Evolutionary conservation across 2,113 vertebrate species (phyloP), one percentile per base, ranked within the genome.

Genomic region (Dicrurus megarhynchus): DNA sequence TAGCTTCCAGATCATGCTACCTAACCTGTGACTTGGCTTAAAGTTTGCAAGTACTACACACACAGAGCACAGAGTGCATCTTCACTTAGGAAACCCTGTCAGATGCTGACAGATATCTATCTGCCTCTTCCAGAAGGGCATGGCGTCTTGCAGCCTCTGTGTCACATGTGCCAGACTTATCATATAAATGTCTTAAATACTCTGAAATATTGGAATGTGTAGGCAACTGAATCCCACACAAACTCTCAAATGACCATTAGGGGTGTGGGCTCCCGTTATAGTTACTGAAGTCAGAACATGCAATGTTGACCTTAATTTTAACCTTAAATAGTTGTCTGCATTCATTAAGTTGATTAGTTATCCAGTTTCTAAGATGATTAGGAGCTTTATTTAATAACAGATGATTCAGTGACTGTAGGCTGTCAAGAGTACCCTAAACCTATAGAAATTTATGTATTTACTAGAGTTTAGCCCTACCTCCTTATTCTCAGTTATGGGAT

Each of bases 261-360:
- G 2, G 2, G 0, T 39, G 6, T 80, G 7, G 8, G 8, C 8
- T 74, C 15, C 10, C 21, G 8, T 30, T n/a, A 39, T 17, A 39
- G 60, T 39, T 68, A 44, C 10, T 28, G 13, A 39, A 68, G 7
- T 35, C 30, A 41, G 11, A 44, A 32, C 5, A 24, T 20, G 3
- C 4, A 68, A 4, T 27, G 26, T 63, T 63, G 15, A 50, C 8
- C 57, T 24, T 80, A 22, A 41, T 26, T 69, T 75, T 26, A 53
- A 18, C 16, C 16, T 35, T 35, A 64, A 73, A 80, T 18, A 32
- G 4, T 18, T 68, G 39, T 32, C 15, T 69, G 12, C 6, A 64
- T 52, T 35, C 5, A 18, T 42, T 57, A 37, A 80, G 16, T 37
- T 33, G 6, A 33, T 81, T 35, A 76, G 24, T 64, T 63, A 44